Base-by-base conservation (phyloP, 2,797 vertebrate genomes). In the Paedocypris micromegethes region DNA sequence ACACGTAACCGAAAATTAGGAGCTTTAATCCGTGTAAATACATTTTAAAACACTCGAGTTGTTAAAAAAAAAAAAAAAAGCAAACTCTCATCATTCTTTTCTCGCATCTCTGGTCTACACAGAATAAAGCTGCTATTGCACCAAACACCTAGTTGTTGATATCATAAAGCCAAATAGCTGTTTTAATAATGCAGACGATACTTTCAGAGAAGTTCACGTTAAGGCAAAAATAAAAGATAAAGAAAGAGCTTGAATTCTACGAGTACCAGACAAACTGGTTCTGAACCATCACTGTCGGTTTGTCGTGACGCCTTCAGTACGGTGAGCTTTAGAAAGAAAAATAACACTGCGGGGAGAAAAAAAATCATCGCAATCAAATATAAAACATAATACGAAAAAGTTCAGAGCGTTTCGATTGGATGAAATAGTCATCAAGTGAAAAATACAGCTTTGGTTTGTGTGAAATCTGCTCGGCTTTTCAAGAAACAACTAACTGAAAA, bases 211-310 rank as follows among this genome's bases (percentile, higher is more conserved):
- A 5, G 54, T 59, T 59, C 23, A 23, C 23, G 23, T 86, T 84
- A 88, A 88, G 81, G 84, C 84, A 82, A 79, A 84, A 77, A 68
- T 86, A 84, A 88, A 88, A 81, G 84, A 83, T 82, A 79, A 84
- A 77, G 68, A 82, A 80, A 82, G 56, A 65, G 45, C 65, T 72
- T 64, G 68, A 77, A 74, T 39, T 80, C 46, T 60, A 71, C 54
- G 67, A 71, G 71, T 72, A 74, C 72, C 58, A 77, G 60, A 72
- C 62, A n/a, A 59, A 75, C 58, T 46, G 71, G 62, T 73, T 60
- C 77, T 79, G 52, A 76, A 58, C 76, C 69, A 74, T 66, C 23
- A 81, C 73, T 68, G 72, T 48, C 66, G 66, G 65, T 74, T 73
- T 64, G 69, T 73, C 77, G 64, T 64, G 73, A 47, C 71, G 75